Percentiles rank a stretch among this genome's conserved stretches.
phyloP scores from a whole-genome alignment of 2,888 invertebrate genomes.

The Tortricodes alternella region DNA sequence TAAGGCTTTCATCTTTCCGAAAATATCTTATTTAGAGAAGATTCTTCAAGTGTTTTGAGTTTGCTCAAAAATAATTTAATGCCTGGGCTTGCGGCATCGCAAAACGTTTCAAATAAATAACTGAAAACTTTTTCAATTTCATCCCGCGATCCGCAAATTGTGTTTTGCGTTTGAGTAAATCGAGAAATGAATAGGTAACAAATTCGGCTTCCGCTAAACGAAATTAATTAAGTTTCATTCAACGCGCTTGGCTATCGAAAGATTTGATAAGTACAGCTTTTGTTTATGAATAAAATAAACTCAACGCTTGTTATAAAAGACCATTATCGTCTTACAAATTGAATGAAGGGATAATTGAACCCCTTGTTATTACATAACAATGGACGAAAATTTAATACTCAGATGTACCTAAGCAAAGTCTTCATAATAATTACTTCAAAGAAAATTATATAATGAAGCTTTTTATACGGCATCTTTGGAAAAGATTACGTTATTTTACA shows the following conservation, averaged over 20 bases:
- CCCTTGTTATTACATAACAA: not conserved
- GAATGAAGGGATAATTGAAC: not conserved
- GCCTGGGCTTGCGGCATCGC: slow-evolving; percentile 56
- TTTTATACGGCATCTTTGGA: not conserved
- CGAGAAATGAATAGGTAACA: slow-evolving; percentile 72
- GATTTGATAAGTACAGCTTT: slow-evolving; percentile 12
- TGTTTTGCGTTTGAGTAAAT: slow-evolving; percentile 79
- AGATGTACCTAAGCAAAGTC: no score
- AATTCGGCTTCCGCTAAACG: slow-evolving; percentile 62
- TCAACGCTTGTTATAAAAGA: not conserved
- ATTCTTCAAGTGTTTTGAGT: slow-evolving; percentile 50
- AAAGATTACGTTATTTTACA: not conserved
- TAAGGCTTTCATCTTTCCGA: slow-evolving; percentile 28
- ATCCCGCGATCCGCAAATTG: slow-evolving; percentile 75
- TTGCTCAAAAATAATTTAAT: slow-evolving; percentile 69
- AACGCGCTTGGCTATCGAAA: slow-evolving; percentile 32
- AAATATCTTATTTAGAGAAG: slow-evolving; percentile 35
- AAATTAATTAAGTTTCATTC: slow-evolving; percentile 62
- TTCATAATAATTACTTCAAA: not conserved
- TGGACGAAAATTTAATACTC: no score
- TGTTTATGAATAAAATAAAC: slow-evolving; percentile 1
- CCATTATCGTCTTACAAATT: not conserved
- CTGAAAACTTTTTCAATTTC: slow-evolving; percentile 81
- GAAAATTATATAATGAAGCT: not conserved
- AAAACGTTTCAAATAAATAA: slow-evolving; percentile 76